These are phyloP conservation scores for Adineta ricciae DNA, from an alignment of 2,888 invertebrate species.

Conservation along the genomic window DNA sequence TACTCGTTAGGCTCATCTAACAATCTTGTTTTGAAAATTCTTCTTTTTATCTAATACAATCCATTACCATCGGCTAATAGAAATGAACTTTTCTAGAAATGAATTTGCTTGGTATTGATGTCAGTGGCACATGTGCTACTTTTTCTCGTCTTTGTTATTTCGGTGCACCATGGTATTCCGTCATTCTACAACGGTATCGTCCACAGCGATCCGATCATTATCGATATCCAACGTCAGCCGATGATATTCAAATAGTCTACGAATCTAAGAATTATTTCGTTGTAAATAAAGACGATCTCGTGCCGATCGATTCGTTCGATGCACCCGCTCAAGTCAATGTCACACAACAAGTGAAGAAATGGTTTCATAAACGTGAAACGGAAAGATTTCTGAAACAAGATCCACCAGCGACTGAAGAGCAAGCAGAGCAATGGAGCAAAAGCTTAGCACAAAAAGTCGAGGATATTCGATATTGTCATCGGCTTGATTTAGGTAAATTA, in stretches of 20 bases:
- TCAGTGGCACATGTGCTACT: neutral
- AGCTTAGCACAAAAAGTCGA: neutral
- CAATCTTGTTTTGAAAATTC: too few species aligned
- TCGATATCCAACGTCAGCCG: neutral
- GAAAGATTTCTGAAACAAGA: slow-evolving; percentile 27
- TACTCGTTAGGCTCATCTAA: too few species aligned
- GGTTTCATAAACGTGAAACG: slow-evolving; percentile 26
- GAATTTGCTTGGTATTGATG: neutral
- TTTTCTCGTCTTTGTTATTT: neutral
- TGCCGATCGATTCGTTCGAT: neutral
- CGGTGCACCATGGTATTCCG: neutral
- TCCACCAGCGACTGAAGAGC: slow-evolving; percentile 16
- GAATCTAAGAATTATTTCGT: slow-evolving; percentile 30
- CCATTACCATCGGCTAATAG: neutral
- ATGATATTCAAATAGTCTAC: slow-evolving; percentile 22
- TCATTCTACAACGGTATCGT: neutral
- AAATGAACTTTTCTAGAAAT: neutral
- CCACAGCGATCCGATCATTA: neutral
- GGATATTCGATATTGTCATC: neutral
- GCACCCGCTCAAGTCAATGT: neutral
- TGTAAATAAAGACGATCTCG: slow-evolving; percentile 31
- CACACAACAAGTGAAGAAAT: slow-evolving; percentile 20
- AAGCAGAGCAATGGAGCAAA: neutral
- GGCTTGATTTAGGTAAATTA: neutral
- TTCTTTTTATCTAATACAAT: neutral